A percentile compares a stretch with the other conserved stretches of the same genome.
Evolutionary conservation across 2,113 vertebrate species (phyloP).

Genomic region (Manacus vitellinus): DNA sequence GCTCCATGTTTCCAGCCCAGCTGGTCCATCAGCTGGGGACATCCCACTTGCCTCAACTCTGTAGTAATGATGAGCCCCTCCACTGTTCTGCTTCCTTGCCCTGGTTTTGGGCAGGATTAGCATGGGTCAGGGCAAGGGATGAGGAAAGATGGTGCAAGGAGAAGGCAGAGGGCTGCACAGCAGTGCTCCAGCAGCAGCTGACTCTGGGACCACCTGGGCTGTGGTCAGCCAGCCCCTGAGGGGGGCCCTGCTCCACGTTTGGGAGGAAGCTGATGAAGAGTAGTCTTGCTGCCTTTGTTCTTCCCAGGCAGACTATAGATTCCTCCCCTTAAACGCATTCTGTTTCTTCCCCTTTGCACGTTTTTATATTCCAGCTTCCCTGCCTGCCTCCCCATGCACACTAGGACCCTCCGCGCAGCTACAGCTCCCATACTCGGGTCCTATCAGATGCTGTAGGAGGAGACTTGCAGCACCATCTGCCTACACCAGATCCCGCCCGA

Average conservation of each 20-base stretch:
- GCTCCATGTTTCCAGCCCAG: background rate
- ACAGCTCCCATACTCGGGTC: accelerated
- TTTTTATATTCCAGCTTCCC: background rate
- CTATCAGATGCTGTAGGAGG: background rate
- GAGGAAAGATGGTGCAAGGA: accelerated
- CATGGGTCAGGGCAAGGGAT: background rate
- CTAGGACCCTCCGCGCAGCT: background rate
- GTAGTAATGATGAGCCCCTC: background rate
- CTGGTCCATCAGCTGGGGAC: background rate
- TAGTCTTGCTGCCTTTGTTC: background rate
- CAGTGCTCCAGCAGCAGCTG: background rate
- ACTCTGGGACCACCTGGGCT: background rate
- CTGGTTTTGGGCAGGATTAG: background rate
- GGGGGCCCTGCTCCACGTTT: background rate
- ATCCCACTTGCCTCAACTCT: background rate
- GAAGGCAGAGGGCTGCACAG: accelerated
- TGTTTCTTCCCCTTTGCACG: background rate
- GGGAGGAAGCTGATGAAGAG: background rate
- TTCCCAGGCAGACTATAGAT: background rate
- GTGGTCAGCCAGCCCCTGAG: background rate
- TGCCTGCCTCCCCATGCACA: background rate
- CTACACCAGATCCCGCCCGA: accelerated
- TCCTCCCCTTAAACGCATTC: background rate
- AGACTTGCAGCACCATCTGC: background rate
- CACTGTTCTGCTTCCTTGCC: background rate